Evolutionary conservation across 2,888 invertebrate genomes (phyloP), one percentile per base, ranked within the genome.

Genomic region (Falcaria lacertinaria): DNA sequence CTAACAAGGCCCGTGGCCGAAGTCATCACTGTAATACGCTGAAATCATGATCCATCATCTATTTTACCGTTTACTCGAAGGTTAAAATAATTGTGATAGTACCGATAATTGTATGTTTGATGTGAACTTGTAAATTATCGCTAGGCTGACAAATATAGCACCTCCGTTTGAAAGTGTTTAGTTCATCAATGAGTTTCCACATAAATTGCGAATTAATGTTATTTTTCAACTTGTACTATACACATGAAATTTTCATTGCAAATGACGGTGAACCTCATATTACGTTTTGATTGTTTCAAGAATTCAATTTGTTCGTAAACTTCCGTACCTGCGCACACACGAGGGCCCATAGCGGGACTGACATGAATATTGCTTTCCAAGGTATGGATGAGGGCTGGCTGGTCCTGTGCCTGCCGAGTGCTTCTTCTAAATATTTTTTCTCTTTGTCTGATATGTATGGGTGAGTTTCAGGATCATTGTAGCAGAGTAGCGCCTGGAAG

Each of bases 391-490:
- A 91, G 4, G 92, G 83, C 46, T 88, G 86, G 50, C 89, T 89
- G 51, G 83, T 86, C 32, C 86, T 85, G 47, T 87, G 88, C 17
- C 80, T 82, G 17, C 93, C 92, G 41, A 95, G 80, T 41, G 93
- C 92, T 64, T 92, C 91, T 58, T 90, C 88, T 13, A 95, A 76
- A 64, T 91, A 94, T 34, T 92, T 91, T 69, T 91, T 92, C 70
- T 95, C 95, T 45, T 91, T 89, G 43, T 93, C 93, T 39, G 92
- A 91, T 52, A 94, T 95, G 68, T 91, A 94, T 0, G 95, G 95
- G 80, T 95, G 95, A 1, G 92, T 91, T 40, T 90, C 90, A 1
- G 95, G 95, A 57, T 93, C 92, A 57, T 91, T 92, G 75, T 91
- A 93, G 70, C 93, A 92, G 17, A 93, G 80, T n/a, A 92, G 56